Evolutionary conservation across 2,888 invertebrate species (phyloP), one percentile per base, ranked within the genome.

Genomic region (Philereme vetulata): DNA sequence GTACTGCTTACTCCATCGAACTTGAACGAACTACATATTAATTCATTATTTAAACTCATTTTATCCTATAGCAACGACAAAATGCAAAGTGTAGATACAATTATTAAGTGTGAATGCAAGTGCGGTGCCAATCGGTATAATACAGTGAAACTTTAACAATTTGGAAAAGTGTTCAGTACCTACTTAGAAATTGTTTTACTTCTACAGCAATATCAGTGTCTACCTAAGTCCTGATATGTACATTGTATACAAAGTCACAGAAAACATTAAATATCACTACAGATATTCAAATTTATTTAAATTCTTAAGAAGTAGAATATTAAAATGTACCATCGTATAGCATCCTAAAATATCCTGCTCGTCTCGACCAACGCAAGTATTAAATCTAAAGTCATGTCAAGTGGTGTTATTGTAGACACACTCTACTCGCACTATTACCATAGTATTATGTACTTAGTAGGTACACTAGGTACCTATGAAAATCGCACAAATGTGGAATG

Each of bases 1-100:
- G 51, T 72, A 81, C 90, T 88, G 90, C 88, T 88, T 86, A 89
- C 90, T 86, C 88, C 86, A 70, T 83, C 61, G 66, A 75, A 69
- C 61, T 77, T 77, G 71, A 84, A 84, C 82, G 82, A 85, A 79
- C 89, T 90, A 90, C 85, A 83, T 84, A 80, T 79, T 78, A 80
- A 72, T 79, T 74, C 50, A 75, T 76, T 74, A 73, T 79, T 70
- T 68, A 71, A 72, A 77, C 62, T 77, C 71, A 71, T 72, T 74
- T 68, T 72, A 70, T 70, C 74, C 72, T 77, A 77, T 40, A 45
- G 84, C 85, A 84, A 87, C 85, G 81, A 84, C 82, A 83, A 86
- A 82, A 87, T 87, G 85, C 85, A 86, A 62, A 84, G 88, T 86
- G 86, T 84, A 80, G 66, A 82, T 84, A 88, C 82, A 87, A 79